These are phyloP conservation scores for Himantopus leucocephalus DNA, from an alignment of 2,113 vertebrate species.

Conservation along the genomic window DNA sequence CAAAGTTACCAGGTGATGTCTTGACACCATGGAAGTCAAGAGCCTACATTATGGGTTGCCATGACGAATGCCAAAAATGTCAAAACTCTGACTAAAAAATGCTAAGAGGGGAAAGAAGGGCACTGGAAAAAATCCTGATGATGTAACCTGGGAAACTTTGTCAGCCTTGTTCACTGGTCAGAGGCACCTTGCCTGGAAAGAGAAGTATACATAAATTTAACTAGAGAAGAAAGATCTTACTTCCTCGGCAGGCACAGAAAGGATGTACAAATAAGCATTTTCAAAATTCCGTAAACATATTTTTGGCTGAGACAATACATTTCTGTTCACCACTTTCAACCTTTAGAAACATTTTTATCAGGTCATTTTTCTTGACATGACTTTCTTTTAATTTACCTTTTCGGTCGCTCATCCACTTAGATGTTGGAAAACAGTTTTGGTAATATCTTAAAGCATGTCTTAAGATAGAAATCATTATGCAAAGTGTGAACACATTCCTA, in stretches of 20 bases:
- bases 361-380: not conserved
- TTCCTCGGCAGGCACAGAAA: not conserved
- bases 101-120: not conserved
- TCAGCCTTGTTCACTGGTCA: not conserved
- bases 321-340: not conserved
- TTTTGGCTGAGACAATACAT: not conserved
- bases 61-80: not conserved
- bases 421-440: not conserved
- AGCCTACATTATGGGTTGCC: fast-evolving
- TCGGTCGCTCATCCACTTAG: not conserved
- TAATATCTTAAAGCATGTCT: not conserved
- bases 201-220: not conserved
- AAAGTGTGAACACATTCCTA: not conserved
- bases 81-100: not conserved
- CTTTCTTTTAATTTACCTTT: not conserved
- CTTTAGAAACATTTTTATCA: not conserved
- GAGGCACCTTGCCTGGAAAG: not conserved
- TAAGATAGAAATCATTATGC: not conserved
- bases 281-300: not conserved
- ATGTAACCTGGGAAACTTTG: not conserved
- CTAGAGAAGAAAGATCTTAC: not conserved
- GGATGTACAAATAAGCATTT: not conserved
- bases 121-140: not conserved
- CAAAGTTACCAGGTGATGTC: not conserved
- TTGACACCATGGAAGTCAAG: not conserved